Evolutionary conservation across 2,888 invertebrate species (phyloP), one percentile per base, ranked within the genome.

Genomic region (Hetaerina titia): DNA sequence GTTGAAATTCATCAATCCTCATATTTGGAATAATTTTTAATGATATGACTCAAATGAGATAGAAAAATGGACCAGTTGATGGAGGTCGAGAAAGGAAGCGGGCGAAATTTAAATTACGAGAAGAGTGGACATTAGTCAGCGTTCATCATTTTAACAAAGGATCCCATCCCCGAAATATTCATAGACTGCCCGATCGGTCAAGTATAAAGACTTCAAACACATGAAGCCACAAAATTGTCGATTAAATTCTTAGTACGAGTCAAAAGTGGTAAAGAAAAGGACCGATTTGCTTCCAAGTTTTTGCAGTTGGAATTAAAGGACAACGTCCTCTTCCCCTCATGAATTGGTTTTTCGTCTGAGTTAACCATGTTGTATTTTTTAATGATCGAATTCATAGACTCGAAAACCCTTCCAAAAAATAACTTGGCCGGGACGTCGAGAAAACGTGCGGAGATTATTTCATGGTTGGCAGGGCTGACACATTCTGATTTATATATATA

Each of bases 361-460:
- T 81, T 31, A 25, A 13, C 25, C 31, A 22, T 31, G 31, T 81
- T 81, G 0, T 13, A 25, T 13, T 81, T 81, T 69, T 69, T 31
- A 25, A 15, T 31, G 25, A 81, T 81, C 31, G 31, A 31, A 81
- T 81, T 81, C 81, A 81, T 81, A 25, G 81, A 81, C 81, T 81
- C 81, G 31, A 81, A 31, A 31, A 4, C 31, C 31, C 13, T 81
- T 15, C 25, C 25, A 81, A 69, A 31, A 81, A 81, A 31, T 81
- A 22, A 45, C 4, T 45, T 45, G 45, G 45, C 45, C 31, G 15
- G 22, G 11, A 22, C 81, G 81, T 31, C 31, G 31, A 11, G 81
- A 15, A 31, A 31, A 81, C 81, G 81, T 81, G 81, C 81, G 81
- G 81, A 81, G 81, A 81, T 31, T 81, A 81, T 81, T 31, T 81